Conservation (phyloP, 2,888 invertebrate genomes). For the Eledona agricola region DNA sequence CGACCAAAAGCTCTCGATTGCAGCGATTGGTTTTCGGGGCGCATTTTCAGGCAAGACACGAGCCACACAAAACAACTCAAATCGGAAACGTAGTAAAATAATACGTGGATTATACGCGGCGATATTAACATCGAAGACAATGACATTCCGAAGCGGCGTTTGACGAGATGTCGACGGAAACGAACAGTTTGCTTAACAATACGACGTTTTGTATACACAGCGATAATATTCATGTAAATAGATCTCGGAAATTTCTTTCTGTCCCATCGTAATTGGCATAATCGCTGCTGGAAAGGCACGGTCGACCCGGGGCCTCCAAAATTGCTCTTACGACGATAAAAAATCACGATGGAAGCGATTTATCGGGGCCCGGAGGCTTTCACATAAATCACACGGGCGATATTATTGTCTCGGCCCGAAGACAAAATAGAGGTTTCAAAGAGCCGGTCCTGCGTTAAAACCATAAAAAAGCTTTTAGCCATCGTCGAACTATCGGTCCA, state of each 20-base stretch:
- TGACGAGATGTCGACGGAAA: conserved; percentile 44
- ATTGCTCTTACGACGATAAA: conserved; percentile 10
- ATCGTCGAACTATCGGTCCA: conserved; percentile 32
- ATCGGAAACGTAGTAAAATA: conserved; percentile 40
- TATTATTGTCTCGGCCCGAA: conserved; percentile 17
- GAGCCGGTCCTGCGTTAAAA: conserved; percentile 23
- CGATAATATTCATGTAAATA: conserved; percentile 31
- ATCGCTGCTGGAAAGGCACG: no score
- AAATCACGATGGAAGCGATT: conserved; percentile 17
- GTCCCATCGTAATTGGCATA: no score
- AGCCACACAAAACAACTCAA: conserved; percentile 31
- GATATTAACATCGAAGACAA: conserved; percentile 46
- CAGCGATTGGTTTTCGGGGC: no score
- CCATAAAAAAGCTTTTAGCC: conserved; percentile 47
- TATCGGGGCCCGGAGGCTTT: conserved; percentile 7
- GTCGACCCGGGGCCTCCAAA: no score
- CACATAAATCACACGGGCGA: conserved; percentile 13
- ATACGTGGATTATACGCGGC: conserved; percentile 38
- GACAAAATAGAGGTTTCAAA: conserved; percentile 22
- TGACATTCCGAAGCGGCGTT: conserved; percentile 42
- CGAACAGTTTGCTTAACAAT: conserved; percentile 43
- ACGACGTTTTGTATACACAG: conserved; percentile 35
- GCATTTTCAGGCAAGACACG: conserved; percentile 37
- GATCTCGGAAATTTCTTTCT: not conserved
- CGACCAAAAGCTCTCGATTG: not conserved